These are phyloP conservation scores for Thamnophis sirtalis DNA, from an alignment of 2,113 vertebrate genomes.

Conservation along the genomic window DNA sequence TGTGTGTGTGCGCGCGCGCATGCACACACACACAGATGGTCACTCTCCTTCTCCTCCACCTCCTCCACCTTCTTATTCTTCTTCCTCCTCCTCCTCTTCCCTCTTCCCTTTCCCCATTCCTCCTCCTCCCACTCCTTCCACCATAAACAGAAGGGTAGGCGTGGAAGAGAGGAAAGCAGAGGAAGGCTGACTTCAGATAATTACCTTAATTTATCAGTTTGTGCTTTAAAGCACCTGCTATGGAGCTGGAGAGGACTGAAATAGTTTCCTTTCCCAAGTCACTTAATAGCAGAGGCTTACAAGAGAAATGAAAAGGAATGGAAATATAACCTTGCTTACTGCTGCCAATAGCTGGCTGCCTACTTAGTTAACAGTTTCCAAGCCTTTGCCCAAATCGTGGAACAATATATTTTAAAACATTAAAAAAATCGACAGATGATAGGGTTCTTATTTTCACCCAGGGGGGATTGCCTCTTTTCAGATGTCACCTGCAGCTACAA, in stretches of 20 bases:
- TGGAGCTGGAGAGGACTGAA: background rate
- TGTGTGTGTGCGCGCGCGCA: no score
- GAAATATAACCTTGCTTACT: background rate
- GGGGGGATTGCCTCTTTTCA: background rate
- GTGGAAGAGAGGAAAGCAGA: background rate
- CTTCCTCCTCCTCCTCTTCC: no score
- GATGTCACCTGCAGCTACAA: background rate
- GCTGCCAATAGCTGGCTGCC: background rate
- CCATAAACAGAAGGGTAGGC: background rate
- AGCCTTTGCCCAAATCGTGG: background rate
- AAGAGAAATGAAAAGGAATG: background rate
- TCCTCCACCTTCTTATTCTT: no score
- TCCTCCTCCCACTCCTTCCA: background rate
- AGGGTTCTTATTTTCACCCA: background rate
- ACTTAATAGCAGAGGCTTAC: background rate
- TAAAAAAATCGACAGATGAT: background rate
- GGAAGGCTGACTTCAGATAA: background rate
- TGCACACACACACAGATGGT: no score
- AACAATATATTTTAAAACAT: background rate
- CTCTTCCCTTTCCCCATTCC: background rate
- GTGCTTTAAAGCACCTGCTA: background rate
- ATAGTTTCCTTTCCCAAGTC: background rate
- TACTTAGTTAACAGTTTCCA: background rate
- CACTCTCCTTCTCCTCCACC: no score
- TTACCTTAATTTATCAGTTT: background rate